phyloP scores from a whole-genome alignment of 2,888 invertebrate species.

The Chromoteleia sp. region DNA sequence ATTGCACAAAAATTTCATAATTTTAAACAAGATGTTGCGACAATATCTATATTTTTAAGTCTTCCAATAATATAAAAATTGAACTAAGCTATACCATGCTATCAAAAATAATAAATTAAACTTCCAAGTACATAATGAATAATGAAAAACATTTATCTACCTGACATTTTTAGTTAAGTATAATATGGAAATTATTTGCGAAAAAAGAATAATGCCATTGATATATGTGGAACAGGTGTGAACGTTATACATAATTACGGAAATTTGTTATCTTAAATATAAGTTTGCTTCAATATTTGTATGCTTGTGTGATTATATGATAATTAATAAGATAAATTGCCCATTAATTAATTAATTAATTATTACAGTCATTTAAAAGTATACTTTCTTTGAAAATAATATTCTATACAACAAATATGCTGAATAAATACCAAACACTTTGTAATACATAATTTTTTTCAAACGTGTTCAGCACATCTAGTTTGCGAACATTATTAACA shows the following conservation, averaged over 20 bases:
- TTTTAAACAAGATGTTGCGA: slow-evolving; percentile 17
- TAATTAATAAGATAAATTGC: no score
- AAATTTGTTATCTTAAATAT: slow-evolving; percentile 1
- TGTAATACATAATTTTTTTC: no score
- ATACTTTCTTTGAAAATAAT: no score
- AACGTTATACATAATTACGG: slow-evolving; percentile 7
- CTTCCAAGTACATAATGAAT: slow-evolving; percentile 21
- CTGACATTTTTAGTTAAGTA: slow-evolving; percentile 10
- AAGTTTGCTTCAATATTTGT: not conserved
- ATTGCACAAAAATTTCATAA: slow-evolving; percentile 5
- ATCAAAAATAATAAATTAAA: slow-evolving; percentile 33
- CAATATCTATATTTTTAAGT: slow-evolving; percentile 52
- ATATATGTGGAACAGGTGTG: slow-evolving; percentile 6
- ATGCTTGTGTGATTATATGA: not conserved
- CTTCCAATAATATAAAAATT: slow-evolving; percentile 44
- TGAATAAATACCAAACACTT: no score
- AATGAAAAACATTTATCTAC: slow-evolving; percentile 12
- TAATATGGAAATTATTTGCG: slow-evolving; percentile 1
- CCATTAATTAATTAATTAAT: no score
- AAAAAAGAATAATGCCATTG: slow-evolving; percentile 1
- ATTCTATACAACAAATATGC: no score
- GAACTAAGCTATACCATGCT: slow-evolving; percentile 2
- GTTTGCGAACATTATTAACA: no score
- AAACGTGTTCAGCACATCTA: no score
- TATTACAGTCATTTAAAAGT: no score